Evolutionary conservation across 2,113 vertebrate genomes (phyloP), one percentile per base, ranked within the genome.

Genomic region (Urocynchramus pylzowi): DNA sequence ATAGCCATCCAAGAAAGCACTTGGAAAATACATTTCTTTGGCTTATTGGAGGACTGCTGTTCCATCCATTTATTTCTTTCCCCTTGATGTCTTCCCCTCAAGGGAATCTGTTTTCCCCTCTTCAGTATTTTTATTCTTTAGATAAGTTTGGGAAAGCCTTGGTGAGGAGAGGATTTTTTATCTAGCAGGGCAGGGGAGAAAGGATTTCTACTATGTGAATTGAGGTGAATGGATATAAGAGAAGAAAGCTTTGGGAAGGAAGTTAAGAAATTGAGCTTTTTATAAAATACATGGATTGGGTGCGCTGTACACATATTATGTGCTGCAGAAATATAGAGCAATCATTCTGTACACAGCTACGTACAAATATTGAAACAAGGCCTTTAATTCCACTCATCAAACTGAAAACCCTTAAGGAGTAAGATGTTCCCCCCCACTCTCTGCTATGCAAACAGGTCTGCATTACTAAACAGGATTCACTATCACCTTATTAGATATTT

Each of bases 1-100:
- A 97, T 93, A 96, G 91, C 96, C 94, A 84, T 93, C 94, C 91
- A 49, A 50, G 75, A 91, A 96, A 94, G 78, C 76, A 91, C 78
- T 49, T 39, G 28, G 76, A 74, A 95, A 97, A 92, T 70, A 27
- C 28, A 89, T 97, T 97, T 95, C 87, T 83, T 86, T 87, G 45
- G 63, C 54, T 59, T 39, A 31, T 76, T 64, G n/a, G 50, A 82
- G 52, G 56, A 67, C 78, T 80, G 53, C 44, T 81, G 60, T 90
- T 96, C 42, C 39, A 35, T 57, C 41, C 22, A 37, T 80, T 71
- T 23, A 49, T 70, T 92, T 96, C 13, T 26, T 85, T 84, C 56
- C 56, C 73, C 61, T 84, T 92, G 64, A 88, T 83, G 65, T 59
- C 57, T 92, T 95, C 73, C 85, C 33, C 23, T 81, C 77, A 93